phyloP scores from a whole-genome alignment of 2,888 invertebrate genomes.

The Pandemis cinnamomeana region DNA sequence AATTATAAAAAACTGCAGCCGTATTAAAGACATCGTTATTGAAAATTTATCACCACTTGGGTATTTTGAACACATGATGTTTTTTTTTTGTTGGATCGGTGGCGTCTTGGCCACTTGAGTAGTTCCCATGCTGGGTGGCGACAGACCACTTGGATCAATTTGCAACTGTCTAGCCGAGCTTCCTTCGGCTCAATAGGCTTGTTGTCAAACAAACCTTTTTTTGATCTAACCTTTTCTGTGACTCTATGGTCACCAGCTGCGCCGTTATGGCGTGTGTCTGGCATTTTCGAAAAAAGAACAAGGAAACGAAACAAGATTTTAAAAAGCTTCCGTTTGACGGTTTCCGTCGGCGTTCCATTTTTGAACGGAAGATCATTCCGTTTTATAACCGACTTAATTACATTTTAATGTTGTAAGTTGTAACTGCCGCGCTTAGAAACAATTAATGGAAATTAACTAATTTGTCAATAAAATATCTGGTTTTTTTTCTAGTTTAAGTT shows the following conservation, averaged over 20 bases:
- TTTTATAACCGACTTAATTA: constrained; percentile 45
- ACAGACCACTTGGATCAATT: constrained; percentile 80
- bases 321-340: constrained; percentile 59
- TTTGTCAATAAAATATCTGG: not conserved
- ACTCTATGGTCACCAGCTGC: constrained; percentile 64
- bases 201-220: constrained; percentile 56
- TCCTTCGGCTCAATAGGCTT: constrained; percentile 60
- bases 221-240: constrained; percentile 49
- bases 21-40: constrained; percentile 43
- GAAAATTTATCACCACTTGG: constrained; percentile 71
- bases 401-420: not conserved
- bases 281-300: constrained; percentile 55
- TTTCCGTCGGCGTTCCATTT: constrained; percentile 51
- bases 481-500: no score
- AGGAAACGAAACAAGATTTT: constrained; percentile 56
- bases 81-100: constrained; percentile 57
- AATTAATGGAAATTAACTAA: not conserved
- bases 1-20: constrained; percentile 17
- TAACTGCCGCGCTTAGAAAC: not conserved
- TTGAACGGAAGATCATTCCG: constrained; percentile 47
- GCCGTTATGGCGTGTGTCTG: constrained; percentile 68
- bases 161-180: constrained; percentile 79
- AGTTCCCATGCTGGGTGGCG: constrained; percentile 82
- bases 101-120: constrained; percentile 69
- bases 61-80: constrained; percentile 52